phyloP scores from a whole-genome alignment of 2,888 invertebrate genomes.

The Pandemis heparana region DNA sequence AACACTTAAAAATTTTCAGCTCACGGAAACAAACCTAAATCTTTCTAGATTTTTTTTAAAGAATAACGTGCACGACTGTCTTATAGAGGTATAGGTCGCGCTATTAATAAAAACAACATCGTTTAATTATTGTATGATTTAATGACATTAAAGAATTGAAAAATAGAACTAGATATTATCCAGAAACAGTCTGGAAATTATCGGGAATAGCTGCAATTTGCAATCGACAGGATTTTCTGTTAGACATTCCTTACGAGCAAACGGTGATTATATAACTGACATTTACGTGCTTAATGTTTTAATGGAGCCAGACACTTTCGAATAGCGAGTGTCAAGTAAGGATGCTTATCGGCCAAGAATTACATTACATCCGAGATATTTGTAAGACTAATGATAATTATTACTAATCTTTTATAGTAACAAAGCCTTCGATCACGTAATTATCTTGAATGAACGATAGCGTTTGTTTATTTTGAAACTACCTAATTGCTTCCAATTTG shows the following conservation, averaged over 20 bases:
- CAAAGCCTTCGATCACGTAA: background rate
- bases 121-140: too few relatives aligned
- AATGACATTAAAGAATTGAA: too few relatives aligned
- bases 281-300: constrained; percentile 24
- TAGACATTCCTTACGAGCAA: background rate
- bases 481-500: background rate
- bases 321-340: background rate
- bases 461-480: constrained; percentile 8
- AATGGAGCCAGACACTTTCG: constrained; percentile 17
- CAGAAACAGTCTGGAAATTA: background rate
- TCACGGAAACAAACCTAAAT: too few relatives aligned
- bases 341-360: background rate
- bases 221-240: background rate
- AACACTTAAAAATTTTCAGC: too few relatives aligned
- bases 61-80: too few relatives aligned
- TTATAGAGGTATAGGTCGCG: too few relatives aligned
- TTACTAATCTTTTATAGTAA: constrained; percentile 3
- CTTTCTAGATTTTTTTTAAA: too few relatives aligned
- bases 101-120: too few relatives aligned
- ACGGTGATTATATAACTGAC: constrained; percentile 22
- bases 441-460: constrained; percentile 1
- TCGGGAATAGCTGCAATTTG: background rate
- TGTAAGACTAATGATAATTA: background rate
- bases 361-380: background rate
- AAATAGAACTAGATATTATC: background rate